Conservation (phyloP, 2,797 vertebrate species). For the Dicrostonyx torquatus region DNA sequence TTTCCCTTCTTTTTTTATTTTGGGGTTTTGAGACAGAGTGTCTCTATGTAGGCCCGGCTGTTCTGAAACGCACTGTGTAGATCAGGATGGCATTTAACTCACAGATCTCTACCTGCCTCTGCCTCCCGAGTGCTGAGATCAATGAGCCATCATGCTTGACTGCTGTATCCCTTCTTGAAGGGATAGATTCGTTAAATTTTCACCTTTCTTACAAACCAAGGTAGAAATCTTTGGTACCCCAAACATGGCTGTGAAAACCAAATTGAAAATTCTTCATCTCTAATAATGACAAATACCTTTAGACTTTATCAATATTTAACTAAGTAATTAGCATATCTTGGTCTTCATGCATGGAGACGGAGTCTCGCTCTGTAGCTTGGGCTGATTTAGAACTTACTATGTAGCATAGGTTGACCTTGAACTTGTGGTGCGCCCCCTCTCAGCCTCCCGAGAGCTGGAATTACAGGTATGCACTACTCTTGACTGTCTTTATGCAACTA, state of each 20-base stretch:
- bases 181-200: conserved; percentile 30
- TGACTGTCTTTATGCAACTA: not conserved
- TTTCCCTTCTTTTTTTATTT: not conserved
- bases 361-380: not conserved
- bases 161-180: conserved; percentile 20
- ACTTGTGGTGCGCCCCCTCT: not conserved
- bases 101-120: not conserved
- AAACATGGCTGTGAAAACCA: not conserved
- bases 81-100: not conserved
- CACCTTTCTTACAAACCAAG: conserved; percentile 45
- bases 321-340: not conserved
- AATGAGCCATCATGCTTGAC: not conserved
- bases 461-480: not conserved
- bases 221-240: not conserved
- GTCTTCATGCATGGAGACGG: not conserved
- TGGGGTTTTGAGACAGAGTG: not conserved
- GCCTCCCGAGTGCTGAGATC: not conserved
- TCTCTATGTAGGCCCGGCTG: not conserved
- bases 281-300: conserved; percentile 38
- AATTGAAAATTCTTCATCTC: conserved; percentile 45
- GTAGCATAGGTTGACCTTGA: not conserved
- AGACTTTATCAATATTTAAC: not conserved
- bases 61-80: not conserved
- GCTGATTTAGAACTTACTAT: not conserved
- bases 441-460: not conserved